These are phyloP conservation scores for Agrochola circellaris DNA, from an alignment of 2,888 invertebrate species.

Conservation along the genomic window DNA sequence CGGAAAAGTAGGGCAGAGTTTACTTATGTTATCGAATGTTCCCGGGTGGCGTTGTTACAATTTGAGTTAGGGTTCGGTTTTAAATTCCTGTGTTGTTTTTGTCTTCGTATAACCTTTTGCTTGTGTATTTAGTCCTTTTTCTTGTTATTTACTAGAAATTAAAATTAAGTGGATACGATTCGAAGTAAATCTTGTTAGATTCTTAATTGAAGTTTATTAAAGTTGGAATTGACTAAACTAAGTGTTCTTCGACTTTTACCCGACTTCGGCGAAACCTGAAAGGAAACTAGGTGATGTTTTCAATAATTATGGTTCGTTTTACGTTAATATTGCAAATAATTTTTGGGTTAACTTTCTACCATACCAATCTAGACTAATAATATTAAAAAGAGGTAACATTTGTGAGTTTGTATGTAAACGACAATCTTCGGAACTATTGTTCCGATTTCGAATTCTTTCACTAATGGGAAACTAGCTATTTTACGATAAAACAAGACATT, in stretches of 20 bases:
- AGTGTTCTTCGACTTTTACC: neutral
- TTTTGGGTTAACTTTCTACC: neutral
- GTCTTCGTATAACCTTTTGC: neutral
- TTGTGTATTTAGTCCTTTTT: neutral
- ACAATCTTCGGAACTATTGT: neutral
- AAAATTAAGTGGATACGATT: too few relatives aligned
- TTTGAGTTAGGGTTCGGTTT: neutral
- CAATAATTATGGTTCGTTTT: neutral
- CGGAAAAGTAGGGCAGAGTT: slow-evolving; percentile 33
- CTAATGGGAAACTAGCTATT: neutral
- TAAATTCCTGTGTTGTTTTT: neutral
- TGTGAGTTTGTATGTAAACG: neutral
- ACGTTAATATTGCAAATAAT: too few relatives aligned
- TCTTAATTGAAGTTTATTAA: too few relatives aligned
- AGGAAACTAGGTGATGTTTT: neutral
- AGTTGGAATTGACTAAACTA: neutral
- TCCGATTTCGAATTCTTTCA: neutral
- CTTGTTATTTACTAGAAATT: neutral
- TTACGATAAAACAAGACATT: neutral
- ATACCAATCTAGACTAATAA: neutral
- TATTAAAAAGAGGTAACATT: neutral
- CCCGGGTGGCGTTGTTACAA: neutral
- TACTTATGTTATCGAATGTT: slow-evolving; percentile 11
- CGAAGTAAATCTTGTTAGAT: neutral
- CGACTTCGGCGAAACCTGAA: neutral